Evolutionary conservation across 2,113 vertebrate genomes (phyloP).

Genomic region (Catharus minimus): DNA sequence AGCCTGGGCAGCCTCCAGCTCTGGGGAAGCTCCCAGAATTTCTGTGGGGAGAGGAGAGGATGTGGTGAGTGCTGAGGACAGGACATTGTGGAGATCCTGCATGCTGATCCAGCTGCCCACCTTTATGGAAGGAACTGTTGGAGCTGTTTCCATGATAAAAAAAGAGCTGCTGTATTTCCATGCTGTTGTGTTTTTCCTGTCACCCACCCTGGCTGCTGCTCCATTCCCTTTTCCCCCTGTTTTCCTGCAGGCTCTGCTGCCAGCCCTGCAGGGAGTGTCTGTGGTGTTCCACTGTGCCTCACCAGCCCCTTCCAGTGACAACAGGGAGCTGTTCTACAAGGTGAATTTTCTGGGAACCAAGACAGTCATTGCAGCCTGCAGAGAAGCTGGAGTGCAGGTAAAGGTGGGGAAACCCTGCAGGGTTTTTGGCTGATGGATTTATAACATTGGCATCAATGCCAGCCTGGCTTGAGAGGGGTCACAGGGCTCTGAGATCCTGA

Average conservation of each 20-base stretch:
- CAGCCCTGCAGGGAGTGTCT: slow-evolving; percentile 82
- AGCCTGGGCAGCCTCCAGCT: not conserved
- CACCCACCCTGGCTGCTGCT: not conserved
- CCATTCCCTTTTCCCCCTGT: not conserved
- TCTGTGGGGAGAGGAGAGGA: no score
- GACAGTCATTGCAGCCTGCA: slow-evolving; percentile 86
- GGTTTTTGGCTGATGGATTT: not conserved
- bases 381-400: slow-evolving; percentile 90
- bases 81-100: not conserved
- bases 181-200: not conserved
- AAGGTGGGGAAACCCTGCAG: not conserved
- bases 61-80: not conserved
- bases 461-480: not conserved
- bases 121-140: not conserved
- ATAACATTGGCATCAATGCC: not conserved
- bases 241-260: slow-evolving; percentile 82
- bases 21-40: not conserved
- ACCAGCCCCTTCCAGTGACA: slow-evolving; percentile 85
- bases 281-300: slow-evolving; percentile 95
- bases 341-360: slow-evolving; percentile 91
- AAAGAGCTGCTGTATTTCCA: not conserved
- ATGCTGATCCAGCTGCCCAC: not conserved
- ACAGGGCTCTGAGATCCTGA: not conserved
- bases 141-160: not conserved
- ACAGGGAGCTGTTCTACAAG: slow-evolving; percentile 86